Percentiles rank a stretch among this genome's conserved stretches.
Evolutionary conservation across 2,113 vertebrate genomes (phyloP).

Genomic region (Pelecanoides urinatrix): DNA sequence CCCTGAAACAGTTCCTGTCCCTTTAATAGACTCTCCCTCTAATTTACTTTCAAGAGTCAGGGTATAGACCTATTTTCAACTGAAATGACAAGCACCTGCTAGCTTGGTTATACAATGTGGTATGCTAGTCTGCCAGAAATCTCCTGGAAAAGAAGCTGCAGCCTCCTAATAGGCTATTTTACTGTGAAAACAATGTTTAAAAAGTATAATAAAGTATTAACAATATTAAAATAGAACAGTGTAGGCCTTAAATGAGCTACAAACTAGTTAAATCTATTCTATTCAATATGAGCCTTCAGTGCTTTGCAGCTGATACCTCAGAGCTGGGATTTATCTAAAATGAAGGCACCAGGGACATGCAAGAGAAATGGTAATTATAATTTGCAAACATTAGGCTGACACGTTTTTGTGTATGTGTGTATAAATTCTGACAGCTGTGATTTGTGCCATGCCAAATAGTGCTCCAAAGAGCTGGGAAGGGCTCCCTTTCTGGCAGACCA

Average conservation of each 20-base stretch:
- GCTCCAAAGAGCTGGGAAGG: background rate
- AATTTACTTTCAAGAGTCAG: conserved; percentile 64
- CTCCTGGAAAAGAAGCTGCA: conserved; percentile 18
- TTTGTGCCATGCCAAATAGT: conserved; percentile 62
- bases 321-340: conserved; percentile 59
- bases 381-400: conserved; percentile 79
- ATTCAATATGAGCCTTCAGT: conserved; percentile 22
- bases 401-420: conserved; percentile 56
- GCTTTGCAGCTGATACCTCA: conserved; percentile 49
- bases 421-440: conserved; percentile 77
- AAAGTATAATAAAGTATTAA: conserved; percentile 70
- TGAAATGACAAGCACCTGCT: background rate
- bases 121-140: conserved; percentile 22
- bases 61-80: conserved; percentile 11
- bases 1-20: conserved; percentile 22
- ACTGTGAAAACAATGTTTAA: conserved; percentile 47
- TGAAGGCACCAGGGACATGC: conserved; percentile 54
- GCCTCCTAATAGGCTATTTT: conserved; percentile 19
- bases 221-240: conserved; percentile 57
- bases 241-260: conserved; percentile 57
- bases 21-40: conserved; percentile 42
- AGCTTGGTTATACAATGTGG: background rate
- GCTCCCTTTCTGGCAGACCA: conserved; percentile 64
- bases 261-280: conserved; percentile 55
- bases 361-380: conserved; percentile 70